Conservation (phyloP, 2,113 vertebrate species). For the Alectura lathami region DNA sequence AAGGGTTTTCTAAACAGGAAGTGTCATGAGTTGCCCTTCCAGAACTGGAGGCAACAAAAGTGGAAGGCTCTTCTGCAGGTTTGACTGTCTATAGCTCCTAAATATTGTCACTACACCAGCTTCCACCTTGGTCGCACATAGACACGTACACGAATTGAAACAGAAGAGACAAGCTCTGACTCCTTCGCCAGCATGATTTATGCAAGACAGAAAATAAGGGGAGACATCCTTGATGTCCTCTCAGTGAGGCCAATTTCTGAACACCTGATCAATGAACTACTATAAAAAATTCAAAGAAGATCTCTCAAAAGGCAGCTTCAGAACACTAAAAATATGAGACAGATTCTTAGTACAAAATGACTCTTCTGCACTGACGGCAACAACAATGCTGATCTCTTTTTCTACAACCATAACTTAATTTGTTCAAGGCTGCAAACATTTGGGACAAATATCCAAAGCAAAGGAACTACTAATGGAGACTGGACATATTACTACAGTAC, state of each 20-base stretch:
- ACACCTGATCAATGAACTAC: conserved; percentile 44
- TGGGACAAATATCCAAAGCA: neutral
- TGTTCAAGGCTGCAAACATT: neutral
- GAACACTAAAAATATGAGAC: neutral
- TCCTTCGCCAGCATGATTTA: neutral
- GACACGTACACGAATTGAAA: neutral
- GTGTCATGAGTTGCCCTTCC: neutral
- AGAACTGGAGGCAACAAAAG: neutral
- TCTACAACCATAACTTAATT: neutral
- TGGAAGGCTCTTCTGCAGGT: neutral
- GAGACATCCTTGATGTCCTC: neutral
- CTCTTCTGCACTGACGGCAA: neutral
- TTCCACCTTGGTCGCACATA: neutral
- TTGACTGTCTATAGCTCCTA: neutral
- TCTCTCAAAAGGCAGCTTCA: conserved; percentile 17
- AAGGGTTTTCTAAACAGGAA: neutral
- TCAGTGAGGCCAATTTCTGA: conserved; percentile 45
- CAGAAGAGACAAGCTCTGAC: neutral
- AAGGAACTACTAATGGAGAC: neutral
- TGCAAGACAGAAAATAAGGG: conserved; percentile 11
- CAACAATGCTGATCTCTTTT: neutral
- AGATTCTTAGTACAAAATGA: neutral
- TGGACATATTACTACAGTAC: neutral
- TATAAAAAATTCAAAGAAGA: conserved; percentile 7
- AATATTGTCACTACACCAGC: neutral